Evolutionary conservation across 2,113 vertebrate species (phyloP), one percentile per base, ranked within the genome.

Genomic region (Hucho hucho): DNA sequence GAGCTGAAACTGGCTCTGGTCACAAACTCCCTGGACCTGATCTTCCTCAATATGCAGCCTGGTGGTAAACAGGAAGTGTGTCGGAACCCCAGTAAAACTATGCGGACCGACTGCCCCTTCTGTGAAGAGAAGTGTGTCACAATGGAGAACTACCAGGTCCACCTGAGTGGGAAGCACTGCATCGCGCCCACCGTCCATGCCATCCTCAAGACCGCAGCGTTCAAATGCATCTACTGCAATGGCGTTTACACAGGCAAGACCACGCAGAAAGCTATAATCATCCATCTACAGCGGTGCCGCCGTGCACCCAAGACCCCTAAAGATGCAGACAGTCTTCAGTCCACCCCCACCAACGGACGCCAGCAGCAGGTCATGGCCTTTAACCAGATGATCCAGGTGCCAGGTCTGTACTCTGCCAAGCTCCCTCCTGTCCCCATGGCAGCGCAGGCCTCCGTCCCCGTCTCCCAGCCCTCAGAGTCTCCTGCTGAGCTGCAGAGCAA

Each of bases 161-260:
- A 99, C 79, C 88, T 98, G 84, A 96, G 95, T 78, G 94, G 96
- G 68, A 93, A 95, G 73, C 98, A 99, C 88, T 96, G 96, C 26
- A 96, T 99, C 4, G 96, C 95, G 53, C 96, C 98, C 0, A 99
- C 96, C 0, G 94, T 98, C 7, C 98, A 99, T 26, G 96, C 97
- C 0, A 94, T 98, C 67, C 85, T 99, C 5, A 96, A 96, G 84
- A 94, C 95, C 0, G 96, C 97, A 1, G 97, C 96, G 2, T 98
- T 97, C 86, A 98, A 98, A 84, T 99, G 98, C 83, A 95, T 99
- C 79, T 97, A 98, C 92, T 99, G 97, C 85, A 96, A 96, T 0
- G 97, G 98, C 0, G 96, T 99, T 16, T 99, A 99, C 91, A 97
- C 96, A 0, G 97, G 96, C 25, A 98, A 95, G 64, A 97, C 96